Evolutionary conservation across 23 tunicate genomes (phyloP).

Genomic region (Oikopleura vanhoeffeni): DNA sequence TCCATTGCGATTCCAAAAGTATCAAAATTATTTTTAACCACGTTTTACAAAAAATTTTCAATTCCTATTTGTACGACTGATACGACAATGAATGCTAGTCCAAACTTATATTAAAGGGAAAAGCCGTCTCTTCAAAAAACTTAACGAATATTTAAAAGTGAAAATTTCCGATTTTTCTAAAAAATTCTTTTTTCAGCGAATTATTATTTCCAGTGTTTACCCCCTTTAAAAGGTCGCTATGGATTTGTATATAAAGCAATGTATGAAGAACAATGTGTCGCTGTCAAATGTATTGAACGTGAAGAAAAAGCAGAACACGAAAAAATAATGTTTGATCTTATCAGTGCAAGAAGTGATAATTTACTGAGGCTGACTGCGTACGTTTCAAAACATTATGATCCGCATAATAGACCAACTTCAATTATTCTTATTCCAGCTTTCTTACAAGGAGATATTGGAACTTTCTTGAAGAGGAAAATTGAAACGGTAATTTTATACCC

Average conservation of each 20-base stretch:
- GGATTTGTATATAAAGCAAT: constrained; percentile 7
- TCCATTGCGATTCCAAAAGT: too few relatives aligned
- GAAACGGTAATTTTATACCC: background rate
- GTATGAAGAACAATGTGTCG: constrained; percentile 3
- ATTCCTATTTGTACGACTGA: too few relatives aligned
- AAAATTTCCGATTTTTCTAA: too few relatives aligned
- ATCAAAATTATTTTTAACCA: too few relatives aligned
- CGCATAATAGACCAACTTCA: background rate
- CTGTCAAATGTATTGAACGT: constrained; percentile 11
- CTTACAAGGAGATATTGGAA: background rate
- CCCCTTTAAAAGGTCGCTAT: too few relatives aligned
- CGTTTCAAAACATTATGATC: constrained; percentile 4
- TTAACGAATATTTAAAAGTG: too few relatives aligned
- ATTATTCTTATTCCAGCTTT: background rate
- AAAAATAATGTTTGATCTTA: constrained; percentile 8
- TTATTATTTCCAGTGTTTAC: too few relatives aligned
- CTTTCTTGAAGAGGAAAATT: background rate
- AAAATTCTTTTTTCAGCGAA: too few relatives aligned
- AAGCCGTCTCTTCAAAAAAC: too few relatives aligned
- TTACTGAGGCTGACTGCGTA: background rate
- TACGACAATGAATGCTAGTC: too few relatives aligned
- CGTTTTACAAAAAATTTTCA: too few relatives aligned
- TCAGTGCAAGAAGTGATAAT: background rate
- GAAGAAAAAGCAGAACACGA: constrained; percentile 12
- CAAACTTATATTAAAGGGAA: too few relatives aligned